Conservation (phyloP, 2,888 invertebrate genomes). For the Lepidocyrtoides sp. region DNA sequence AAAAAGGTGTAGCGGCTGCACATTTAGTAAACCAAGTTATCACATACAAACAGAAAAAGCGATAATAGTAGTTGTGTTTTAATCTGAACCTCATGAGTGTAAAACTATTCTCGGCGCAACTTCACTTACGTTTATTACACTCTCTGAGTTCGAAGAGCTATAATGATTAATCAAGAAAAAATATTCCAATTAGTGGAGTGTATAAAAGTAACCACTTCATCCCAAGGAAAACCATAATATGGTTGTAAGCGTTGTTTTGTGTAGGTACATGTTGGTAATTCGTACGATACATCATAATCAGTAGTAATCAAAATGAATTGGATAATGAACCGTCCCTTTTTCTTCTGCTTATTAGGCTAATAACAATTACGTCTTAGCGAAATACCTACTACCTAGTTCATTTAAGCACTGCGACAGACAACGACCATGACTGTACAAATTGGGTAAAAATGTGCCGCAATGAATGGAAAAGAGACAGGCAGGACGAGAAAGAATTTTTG, state of each 20-base stretch:
- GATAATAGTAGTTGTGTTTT: neutral
- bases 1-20: neutral
- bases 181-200: neutral
- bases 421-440: neutral
- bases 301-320: neutral
- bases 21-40: neutral
- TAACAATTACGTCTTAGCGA: too few species aligned
- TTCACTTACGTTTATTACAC: neutral
- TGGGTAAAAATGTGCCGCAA: neutral
- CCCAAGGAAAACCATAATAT: neutral
- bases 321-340: neutral
- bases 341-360: neutral
- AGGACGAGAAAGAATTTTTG: neutral
- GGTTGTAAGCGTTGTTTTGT: too few species aligned
- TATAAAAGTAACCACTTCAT: neutral
- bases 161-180: neutral
- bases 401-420: neutral
- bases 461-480: neutral
- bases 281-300: neutral
- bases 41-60: neutral
- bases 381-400: neutral
- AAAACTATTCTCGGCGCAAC: neutral
- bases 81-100: neutral
- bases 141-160: neutral
- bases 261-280: neutral